These are phyloP conservation scores for Sphinx pinastri DNA, from an alignment of 2,888 invertebrate species.

Conservation along the genomic window DNA sequence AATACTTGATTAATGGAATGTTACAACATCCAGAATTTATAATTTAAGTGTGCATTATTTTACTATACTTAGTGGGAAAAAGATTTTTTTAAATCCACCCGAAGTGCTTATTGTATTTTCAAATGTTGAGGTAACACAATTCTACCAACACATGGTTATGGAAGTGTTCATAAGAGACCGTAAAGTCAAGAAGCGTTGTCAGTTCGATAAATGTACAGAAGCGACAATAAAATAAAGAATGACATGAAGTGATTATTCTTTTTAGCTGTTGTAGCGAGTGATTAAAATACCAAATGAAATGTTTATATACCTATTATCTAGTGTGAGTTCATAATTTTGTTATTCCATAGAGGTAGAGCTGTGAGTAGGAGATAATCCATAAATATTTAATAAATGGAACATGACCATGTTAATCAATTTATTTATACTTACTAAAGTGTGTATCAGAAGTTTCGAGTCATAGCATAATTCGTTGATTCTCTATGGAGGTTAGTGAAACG, in stretches of 20 bases:
- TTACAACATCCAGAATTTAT: not conserved
- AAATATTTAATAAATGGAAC: too few relatives aligned
- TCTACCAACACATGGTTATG: not conserved
- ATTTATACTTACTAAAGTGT: too few relatives aligned
- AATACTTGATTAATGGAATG: conserved; percentile 17
- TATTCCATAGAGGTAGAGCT: too few relatives aligned
- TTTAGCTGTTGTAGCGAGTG: not conserved
- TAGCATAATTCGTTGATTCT: too few relatives aligned
- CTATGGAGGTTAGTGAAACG: too few relatives aligned
- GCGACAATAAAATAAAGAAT: conserved; percentile 35
- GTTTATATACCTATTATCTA: not conserved
- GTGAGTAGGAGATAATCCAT: too few relatives aligned
- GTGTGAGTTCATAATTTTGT: not conserved
- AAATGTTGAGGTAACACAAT: not conserved
- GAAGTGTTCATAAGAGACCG: not conserved
- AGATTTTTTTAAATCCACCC: not conserved
- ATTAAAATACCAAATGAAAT: conserved; percentile 3
- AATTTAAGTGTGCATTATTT: not conserved
- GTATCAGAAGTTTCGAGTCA: too few relatives aligned
- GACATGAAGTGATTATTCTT: not conserved
- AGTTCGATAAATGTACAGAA: not conserved
- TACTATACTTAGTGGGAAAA: not conserved
- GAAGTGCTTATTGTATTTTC: not conserved
- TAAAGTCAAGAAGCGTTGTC: not conserved
- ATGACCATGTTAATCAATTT: too few relatives aligned